Evolutionary conservation across 2,888 invertebrate species (phyloP).

Genomic region (Temnothorax ravouxi): DNA sequence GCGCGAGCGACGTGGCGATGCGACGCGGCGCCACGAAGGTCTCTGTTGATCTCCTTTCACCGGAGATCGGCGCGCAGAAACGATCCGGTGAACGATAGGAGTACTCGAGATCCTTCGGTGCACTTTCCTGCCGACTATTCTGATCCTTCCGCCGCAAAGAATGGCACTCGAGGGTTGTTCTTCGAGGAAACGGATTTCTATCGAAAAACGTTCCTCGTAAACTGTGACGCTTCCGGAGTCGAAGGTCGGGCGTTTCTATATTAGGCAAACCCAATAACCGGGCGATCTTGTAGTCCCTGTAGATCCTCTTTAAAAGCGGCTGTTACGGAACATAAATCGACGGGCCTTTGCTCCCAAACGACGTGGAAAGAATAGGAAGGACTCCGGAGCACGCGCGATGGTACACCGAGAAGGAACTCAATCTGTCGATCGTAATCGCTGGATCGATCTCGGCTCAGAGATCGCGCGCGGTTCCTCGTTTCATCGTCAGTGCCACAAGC

Average conservation of each 20-base stretch:
- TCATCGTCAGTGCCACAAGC: not conserved
- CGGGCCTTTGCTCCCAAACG: not conserved
- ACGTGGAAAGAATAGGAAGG: not conserved
- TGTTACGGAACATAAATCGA: not conserved
- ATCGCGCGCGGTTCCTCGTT: slow-evolving; percentile 7
- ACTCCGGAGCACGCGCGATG: not conserved
- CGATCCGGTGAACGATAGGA: too few species aligned
- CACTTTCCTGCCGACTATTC: not conserved
- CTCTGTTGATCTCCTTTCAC: not conserved
- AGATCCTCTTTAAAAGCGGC: not conserved
- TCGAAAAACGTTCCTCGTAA: not conserved
- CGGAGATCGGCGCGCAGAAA: not conserved
- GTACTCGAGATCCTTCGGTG: not conserved
- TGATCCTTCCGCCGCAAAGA: not conserved
- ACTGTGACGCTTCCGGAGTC: not conserved
- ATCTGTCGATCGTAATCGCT: not conserved
- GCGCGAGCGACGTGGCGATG: not conserved
- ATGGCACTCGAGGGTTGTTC: not conserved
- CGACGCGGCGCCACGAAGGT: not conserved
- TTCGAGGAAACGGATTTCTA: not conserved
- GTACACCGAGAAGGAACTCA: not conserved
- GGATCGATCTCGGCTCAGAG: not conserved
- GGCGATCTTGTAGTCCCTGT: too few species aligned
- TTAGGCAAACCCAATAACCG: not conserved
- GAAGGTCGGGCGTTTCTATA: not conserved